Conservation (phyloP, 2,797 vertebrate species). For the Manis crassicaudata region DNA sequence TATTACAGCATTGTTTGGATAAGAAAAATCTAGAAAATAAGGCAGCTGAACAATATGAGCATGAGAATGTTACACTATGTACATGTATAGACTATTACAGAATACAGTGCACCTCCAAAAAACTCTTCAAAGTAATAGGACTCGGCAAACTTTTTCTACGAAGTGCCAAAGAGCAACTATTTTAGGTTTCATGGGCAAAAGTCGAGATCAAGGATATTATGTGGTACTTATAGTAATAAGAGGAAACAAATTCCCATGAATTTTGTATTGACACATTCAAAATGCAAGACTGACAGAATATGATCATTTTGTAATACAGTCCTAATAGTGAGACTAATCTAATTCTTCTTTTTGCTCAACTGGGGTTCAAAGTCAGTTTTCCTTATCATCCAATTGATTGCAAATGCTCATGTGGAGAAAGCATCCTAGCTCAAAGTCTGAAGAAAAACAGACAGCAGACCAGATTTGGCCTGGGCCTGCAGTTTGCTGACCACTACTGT, state of each 20-base stretch:
- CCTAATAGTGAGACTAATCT: neutral
- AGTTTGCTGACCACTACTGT: neutral
- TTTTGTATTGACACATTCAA: neutral
- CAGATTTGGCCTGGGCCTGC: neutral
- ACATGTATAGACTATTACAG: neutral
- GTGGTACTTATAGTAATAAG: neutral
- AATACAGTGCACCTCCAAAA: neutral
- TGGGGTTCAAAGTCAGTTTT: neutral
- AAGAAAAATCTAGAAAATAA: neutral
- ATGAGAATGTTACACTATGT: neutral
- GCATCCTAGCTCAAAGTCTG: neutral
- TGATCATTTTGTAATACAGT: neutral
- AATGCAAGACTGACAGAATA: neutral
- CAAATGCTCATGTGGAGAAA: neutral
- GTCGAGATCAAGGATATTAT: neutral
- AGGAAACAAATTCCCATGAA: neutral
- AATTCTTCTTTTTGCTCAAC: neutral
- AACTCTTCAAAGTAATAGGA: neutral
- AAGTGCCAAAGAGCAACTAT: neutral
- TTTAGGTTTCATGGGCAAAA: neutral
- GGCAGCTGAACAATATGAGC: neutral
- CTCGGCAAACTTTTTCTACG: neutral
- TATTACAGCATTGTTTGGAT: neutral
- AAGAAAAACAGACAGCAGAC: neutral
- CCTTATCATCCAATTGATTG: neutral